Evolutionary conservation across 2,113 vertebrate species (phyloP).

Genomic region (Ammodytes dubius): DNA sequence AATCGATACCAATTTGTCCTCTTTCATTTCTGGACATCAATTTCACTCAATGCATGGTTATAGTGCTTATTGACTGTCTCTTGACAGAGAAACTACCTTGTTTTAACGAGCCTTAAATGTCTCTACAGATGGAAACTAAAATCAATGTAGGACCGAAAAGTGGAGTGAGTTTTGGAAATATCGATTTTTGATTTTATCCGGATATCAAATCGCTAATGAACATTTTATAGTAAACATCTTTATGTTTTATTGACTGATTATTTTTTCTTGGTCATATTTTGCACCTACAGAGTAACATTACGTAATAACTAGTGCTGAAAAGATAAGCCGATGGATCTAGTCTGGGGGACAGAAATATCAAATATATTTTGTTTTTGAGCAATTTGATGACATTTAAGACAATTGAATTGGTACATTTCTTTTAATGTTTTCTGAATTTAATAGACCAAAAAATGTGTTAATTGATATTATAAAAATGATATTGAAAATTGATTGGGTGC

Average conservation of each 20-base stretch:
- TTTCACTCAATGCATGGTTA: conserved; percentile 10
- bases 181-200: background rate
- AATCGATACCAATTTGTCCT: conserved; percentile 66
- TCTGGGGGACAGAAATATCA: no score
- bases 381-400: no score
- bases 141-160: background rate
- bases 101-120: background rate
- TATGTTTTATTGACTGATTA: background rate
- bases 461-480: background rate
- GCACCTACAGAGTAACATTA: no score
- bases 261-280: background rate
- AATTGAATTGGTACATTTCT: background rate
- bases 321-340: no score
- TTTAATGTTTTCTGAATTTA: background rate
- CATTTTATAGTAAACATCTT: no score
- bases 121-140: background rate
- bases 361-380: no score
- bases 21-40: conserved; percentile 54
- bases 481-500: background rate
- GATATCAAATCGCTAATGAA: background rate
- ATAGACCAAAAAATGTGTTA: background rate
- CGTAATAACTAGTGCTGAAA: no score
- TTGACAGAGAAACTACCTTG: background rate
- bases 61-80: background rate
- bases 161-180: background rate